Conservation (phyloP, 1,140 invertebrate genomes). For the Drosophila lacertosa region DNA sequence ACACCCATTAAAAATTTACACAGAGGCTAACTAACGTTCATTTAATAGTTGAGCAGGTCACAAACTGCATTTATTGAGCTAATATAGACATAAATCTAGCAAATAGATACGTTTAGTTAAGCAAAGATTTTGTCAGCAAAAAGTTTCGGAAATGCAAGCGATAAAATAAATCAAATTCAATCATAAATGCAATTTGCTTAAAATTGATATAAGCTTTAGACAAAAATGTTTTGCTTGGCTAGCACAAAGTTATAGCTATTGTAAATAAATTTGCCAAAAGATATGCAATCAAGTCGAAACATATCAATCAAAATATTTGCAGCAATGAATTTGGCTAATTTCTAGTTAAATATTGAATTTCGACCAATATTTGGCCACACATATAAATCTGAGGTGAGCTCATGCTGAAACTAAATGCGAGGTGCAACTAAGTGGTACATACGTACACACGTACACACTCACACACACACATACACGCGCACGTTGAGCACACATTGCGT, state of each 20-base stretch:
- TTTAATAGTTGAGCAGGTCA: background rate
- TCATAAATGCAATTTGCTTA: slow-evolving; percentile 19
- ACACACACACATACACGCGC: background rate
- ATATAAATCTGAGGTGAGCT: slow-evolving; percentile 3
- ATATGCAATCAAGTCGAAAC: slow-evolving; percentile 9
- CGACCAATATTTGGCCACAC: slow-evolving; percentile 5
- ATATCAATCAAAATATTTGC: slow-evolving; percentile 7
- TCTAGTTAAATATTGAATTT: slow-evolving; percentile 4
- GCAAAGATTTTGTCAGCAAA: background rate
- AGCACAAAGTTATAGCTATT: background rate
- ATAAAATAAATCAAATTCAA: slow-evolving; percentile 32
- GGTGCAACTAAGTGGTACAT: slow-evolving; percentile 3
- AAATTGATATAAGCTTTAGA: background rate
- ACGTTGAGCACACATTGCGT: background rate
- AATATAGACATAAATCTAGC: slow-evolving; percentile 1
- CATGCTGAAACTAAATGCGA: slow-evolving; percentile 2
- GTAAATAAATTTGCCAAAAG: background rate
- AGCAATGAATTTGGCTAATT: slow-evolving; percentile 7
- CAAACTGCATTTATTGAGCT: slow-evolving; percentile 3
- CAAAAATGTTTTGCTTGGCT: slow-evolving; percentile 31
- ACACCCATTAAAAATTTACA: background rate
- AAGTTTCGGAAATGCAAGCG: background rate
- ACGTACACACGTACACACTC: no score
- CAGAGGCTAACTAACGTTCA: background rate
- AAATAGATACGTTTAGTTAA: background rate